Base-by-base conservation (phyloP, 2,113 vertebrate species). In the Pholis gunnellus region DNA sequence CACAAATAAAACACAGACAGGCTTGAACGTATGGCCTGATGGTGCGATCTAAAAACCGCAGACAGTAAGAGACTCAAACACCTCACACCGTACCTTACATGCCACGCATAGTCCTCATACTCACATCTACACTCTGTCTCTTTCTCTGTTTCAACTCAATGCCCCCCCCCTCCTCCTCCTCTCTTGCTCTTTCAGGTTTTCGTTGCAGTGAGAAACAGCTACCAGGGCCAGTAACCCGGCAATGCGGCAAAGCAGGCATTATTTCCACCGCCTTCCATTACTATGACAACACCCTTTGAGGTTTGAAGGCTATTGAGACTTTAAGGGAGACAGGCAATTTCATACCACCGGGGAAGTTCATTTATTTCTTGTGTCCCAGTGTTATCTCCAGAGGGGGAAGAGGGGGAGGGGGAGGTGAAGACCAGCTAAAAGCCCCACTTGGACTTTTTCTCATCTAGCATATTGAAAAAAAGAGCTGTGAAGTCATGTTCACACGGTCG, bases 271-370 rank as follows among this genome's bases (percentile, higher is more conserved):
- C 83, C 87, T 88, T 79, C 84, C 92, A 92, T 93, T 87, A 78
- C 93, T 92, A 94, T 94, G 93, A 91, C 92, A 93, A 94, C 93
- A 92, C 86, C 89, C 86, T 93, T 90, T 89, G 83, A 90, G 91
- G 81, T 77, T 85, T 87, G 87, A 88, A 87, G 57, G 89, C 88
- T 75, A 85, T 82, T 90, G 88, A 90, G 83, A 85, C 84, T 80
- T 86, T 71, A 81, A 89, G 82, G 76, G 87, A 79, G 84, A 90
- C 90, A 50, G 61, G 86, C 81, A 60, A 80, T 88, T 78, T 89
- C 81, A 87, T 72, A 77, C 88, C 87, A 72, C 78, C 29, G 0
- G 86, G 81, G 82, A 89, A 93, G 91, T 92, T 92, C 83, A 91
- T 93, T 92, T 93, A 87, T 89, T 87, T 89, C 77, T 81, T 78